Conservation (phyloP, 1,140 invertebrate species). For the Aphis craccivora region DNA sequence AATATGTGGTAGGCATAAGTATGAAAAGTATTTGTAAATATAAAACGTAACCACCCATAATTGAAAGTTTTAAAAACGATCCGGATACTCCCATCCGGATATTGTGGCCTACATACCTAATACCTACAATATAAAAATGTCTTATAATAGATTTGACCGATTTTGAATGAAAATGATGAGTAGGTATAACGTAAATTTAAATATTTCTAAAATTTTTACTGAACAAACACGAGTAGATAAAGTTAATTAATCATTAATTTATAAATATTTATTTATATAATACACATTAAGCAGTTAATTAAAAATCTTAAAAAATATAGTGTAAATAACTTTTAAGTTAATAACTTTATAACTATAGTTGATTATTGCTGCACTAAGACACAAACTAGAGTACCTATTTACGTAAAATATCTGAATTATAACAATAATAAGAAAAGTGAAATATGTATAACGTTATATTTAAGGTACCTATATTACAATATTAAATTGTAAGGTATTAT, state of each 20-base stretch:
- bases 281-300: background rate
- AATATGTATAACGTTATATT: background rate
- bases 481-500: background rate
- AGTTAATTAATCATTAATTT: background rate
- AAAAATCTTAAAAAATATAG: background rate
- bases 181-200: background rate
- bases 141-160: constrained; percentile 31
- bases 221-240: background rate
- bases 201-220: background rate
- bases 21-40: constrained; percentile 21
- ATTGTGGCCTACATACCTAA: constrained; percentile 45
- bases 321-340: too few species aligned
- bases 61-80: constrained; percentile 37
- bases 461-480: background rate
- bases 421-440: background rate
- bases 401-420: background rate
- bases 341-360: background rate
- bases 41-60: constrained; percentile 20
- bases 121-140: background rate
- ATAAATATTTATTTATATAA: background rate
- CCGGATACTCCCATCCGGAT: constrained; percentile 33
- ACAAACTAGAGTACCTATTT: background rate
- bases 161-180: background rate
- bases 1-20: background rate
- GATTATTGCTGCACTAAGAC: background rate